Base-by-base conservation (phyloP, 1,140 invertebrate species). In the Drosophila seguyi region DNA sequence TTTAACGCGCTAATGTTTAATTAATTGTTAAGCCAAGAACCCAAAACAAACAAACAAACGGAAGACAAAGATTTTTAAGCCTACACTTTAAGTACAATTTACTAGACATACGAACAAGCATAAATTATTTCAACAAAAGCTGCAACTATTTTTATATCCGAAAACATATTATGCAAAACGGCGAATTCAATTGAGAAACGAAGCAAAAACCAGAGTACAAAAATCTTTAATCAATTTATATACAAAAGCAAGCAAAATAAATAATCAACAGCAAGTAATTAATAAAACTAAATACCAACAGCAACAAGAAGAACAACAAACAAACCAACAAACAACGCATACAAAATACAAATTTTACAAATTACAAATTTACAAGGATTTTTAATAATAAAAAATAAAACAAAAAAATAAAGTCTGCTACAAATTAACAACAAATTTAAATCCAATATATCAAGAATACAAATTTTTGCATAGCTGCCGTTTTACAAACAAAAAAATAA, bases 21-120 rank as follows among this genome's bases (percentile, higher is more conserved):
- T 85, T 91, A 90, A 90, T 90, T 77, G 71, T 57, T 91, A 91
- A 91, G 90, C 57, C 45, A 47, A 76, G 65, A 91, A 81, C 75
- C 69, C 68, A 72, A 53, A 91, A 85, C 84, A 88, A 91, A 91
- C 88, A 91, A 91, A 91, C 90, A 91, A 91, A 91, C 85, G 84
- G 90, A 88, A 91, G 90, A 91, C 90, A 91, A 91, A 91, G 87
- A 91, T 91, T 91, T 80, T 77, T 91, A 90, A 71, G 56, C 66
- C 50, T 79, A 75, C 55, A 61, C 61, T 59, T 67, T 88, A 84
- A 90, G 81, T 81, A 84, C 55, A 75, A 90, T 76, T 56, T 74
- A 81, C 50, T 67, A 52, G 76, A 45, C 14, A 44, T 41, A 52
- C n/a, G 16, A 27, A 67, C 73, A 61, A 61, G 63, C 60, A 29